Evolutionary conservation across 64 coral and sea anemone species (phyloP).

Genomic region (Stichodactyla mertensii): DNA sequence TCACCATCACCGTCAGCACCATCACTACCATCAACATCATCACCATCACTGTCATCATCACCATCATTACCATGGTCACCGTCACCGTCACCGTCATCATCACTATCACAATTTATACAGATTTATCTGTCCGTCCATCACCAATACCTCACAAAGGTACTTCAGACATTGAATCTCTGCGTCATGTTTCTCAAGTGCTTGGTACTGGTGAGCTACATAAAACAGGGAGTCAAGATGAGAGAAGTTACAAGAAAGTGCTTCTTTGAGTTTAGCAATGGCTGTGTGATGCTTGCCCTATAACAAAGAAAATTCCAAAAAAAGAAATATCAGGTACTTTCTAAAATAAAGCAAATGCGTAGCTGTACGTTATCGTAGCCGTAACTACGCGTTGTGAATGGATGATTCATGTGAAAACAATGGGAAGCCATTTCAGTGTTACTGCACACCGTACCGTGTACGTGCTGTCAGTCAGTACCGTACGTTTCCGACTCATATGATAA

Average conservation of each 20-base stretch:
- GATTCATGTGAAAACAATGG: too few relatives aligned
- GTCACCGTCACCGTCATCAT: neutral
- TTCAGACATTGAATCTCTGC: constrained; percentile 36
- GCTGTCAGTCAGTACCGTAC: too few relatives aligned
- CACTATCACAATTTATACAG: neutral
- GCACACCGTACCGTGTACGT: too few relatives aligned
- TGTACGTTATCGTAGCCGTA: too few relatives aligned
- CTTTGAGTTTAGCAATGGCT: constrained; percentile 43
- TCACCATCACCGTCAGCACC: too few relatives aligned
- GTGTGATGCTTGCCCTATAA: constrained; percentile 41
- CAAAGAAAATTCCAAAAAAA: neutral
- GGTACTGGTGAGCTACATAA: constrained; percentile 29
- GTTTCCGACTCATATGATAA: too few relatives aligned
- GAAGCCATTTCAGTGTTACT: too few relatives aligned
- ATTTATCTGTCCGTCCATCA: neutral
- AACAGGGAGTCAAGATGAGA: constrained; percentile 42
- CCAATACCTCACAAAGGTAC: constrained; percentile 32
- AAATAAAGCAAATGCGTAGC: too few relatives aligned
- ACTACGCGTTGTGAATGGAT: too few relatives aligned
- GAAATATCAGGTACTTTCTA: neutral
- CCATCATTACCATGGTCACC: neutral
- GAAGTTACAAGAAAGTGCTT: constrained; percentile 28
- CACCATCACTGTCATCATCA: neutral
- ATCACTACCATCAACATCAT: too few relatives aligned
- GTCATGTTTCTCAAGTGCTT: constrained; percentile 8